These are phyloP conservation scores for Drosophila malerkotliana DNA, from an alignment of 1,140 invertebrate species.

Conservation along the genomic window DNA sequence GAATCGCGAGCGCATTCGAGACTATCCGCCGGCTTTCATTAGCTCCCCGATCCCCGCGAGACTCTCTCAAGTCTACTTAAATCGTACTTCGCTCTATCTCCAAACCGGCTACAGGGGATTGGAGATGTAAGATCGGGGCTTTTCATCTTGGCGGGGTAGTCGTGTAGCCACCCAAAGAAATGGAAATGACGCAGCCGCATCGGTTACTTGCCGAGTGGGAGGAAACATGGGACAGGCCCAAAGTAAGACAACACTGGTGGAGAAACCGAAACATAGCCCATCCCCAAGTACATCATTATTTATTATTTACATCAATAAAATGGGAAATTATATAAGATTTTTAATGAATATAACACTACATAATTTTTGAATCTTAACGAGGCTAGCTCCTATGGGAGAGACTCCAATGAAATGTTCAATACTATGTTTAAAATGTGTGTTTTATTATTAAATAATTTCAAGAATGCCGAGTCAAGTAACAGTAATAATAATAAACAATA, in stretches of 20 bases:
- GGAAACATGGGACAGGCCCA: conserved; percentile 32
- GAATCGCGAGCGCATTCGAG: conserved; percentile 62
- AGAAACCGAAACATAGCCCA: conserved; percentile 4
- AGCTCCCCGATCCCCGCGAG: conserved; percentile 9
- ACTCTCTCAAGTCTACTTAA: too few relatives aligned
- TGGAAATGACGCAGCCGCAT: conserved; percentile 43
- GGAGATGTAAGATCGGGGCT: conserved; percentile 21
- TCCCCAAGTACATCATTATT: neutral
- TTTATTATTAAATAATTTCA: too few relatives aligned
- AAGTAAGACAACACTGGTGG: conserved; percentile 29
- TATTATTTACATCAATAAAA: neutral
- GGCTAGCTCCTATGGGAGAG: too few relatives aligned
- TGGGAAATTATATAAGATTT: neutral
- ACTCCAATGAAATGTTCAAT: neutral
- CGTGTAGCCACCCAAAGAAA: conserved; percentile 45
- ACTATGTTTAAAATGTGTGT: neutral
- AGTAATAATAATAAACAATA: neutral
- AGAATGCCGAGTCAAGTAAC: neutral
- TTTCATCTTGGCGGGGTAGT: conserved; percentile 44
- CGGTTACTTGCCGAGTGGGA: conserved; percentile 21
- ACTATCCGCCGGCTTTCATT: conserved; percentile 73
- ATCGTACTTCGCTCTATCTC: conserved; percentile 4
- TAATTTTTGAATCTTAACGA: neutral
- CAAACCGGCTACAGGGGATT: conserved; percentile 37
- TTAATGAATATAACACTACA: neutral